Evolutionary conservation across 1,140 invertebrate genomes (phyloP).

Genomic region (Drosophila micromelanica): DNA sequence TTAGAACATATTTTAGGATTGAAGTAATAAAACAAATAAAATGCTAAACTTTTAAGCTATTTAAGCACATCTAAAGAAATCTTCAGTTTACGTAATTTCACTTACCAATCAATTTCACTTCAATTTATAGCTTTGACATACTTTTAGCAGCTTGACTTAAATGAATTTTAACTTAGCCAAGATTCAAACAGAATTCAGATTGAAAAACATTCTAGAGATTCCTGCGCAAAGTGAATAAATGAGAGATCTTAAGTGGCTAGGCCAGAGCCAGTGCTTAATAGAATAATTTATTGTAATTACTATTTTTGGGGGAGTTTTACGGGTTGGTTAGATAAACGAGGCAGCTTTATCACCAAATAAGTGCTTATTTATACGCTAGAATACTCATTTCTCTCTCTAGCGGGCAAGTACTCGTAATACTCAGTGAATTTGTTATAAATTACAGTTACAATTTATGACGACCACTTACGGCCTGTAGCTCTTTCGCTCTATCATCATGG

Average conservation of each 20-base stretch:
- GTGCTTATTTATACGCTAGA: conserved; percentile 49
- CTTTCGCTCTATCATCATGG: conserved; percentile 12
- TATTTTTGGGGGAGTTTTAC: conserved; percentile 23
- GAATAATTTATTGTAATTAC: conserved; percentile 55
- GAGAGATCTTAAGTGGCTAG: not conserved
- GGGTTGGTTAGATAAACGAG: conserved; percentile 29
- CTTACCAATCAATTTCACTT: conserved; percentile 21
- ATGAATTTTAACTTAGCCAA: not conserved
- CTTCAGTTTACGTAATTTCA: not conserved
- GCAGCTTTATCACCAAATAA: conserved; percentile 46
- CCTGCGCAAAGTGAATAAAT: not conserved
- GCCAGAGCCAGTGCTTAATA: conserved; percentile 30
- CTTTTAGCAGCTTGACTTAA: not conserved
- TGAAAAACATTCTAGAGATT: conserved; percentile 19
- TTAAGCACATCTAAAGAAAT: not conserved
- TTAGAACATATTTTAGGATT: not conserved
- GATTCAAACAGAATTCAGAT: conserved; percentile 19
- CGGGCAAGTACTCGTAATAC: conserved; percentile 25
- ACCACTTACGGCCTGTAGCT: conserved; percentile 34
- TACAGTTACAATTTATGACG: conserved; percentile 42
- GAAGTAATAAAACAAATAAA: not conserved
- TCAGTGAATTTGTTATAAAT: conserved; percentile 50
- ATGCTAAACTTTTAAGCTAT: conserved; percentile 14
- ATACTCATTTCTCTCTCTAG: conserved; percentile 24
- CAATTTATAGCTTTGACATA: conserved; percentile 21